Evolutionary conservation across 2,797 vertebrate species (phyloP).

Genomic region (Platyrinchus mystaceus): DNA sequence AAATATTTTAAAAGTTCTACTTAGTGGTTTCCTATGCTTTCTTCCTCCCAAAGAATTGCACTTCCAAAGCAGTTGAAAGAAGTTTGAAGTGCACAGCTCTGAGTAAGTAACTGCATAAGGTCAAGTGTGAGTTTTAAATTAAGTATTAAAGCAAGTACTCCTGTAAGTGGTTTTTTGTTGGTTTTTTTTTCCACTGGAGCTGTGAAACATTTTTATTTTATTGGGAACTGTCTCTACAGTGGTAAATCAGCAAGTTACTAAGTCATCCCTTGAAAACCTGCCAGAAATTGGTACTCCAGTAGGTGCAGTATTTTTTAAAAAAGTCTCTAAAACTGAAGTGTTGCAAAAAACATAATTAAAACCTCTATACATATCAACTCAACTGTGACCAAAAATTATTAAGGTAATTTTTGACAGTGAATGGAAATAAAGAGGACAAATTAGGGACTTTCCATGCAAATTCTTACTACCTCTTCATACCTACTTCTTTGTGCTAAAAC

Average conservation of each 20-base stretch:
- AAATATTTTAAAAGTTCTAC: neutral
- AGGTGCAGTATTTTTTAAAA: neutral
- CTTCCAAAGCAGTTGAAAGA: neutral
- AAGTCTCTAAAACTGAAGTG: neutral
- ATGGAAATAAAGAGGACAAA: neutral
- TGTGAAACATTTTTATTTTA: neutral
- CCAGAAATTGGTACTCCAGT: conserved; percentile 4
- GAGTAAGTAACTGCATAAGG: neutral
- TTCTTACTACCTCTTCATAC: neutral
- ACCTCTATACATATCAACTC: neutral
- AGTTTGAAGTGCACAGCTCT: neutral
- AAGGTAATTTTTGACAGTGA: neutral
- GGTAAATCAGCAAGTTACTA: conserved; percentile 45
- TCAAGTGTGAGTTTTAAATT: neutral
- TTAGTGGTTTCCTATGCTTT: neutral
- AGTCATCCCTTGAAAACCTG: neutral
- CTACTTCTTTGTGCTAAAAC: neutral
- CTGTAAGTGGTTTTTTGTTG: neutral
- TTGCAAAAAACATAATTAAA: neutral
- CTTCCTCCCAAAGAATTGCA: neutral
- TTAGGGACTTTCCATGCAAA: neutral
- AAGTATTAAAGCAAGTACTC: neutral
- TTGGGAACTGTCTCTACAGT: neutral
- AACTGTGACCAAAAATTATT: conserved; percentile 9
- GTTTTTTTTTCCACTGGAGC: neutral